Evolutionary conservation across 2,888 invertebrate species (phyloP), one percentile per base, ranked within the genome.

Genomic region (Aphidius colemani): DNA sequence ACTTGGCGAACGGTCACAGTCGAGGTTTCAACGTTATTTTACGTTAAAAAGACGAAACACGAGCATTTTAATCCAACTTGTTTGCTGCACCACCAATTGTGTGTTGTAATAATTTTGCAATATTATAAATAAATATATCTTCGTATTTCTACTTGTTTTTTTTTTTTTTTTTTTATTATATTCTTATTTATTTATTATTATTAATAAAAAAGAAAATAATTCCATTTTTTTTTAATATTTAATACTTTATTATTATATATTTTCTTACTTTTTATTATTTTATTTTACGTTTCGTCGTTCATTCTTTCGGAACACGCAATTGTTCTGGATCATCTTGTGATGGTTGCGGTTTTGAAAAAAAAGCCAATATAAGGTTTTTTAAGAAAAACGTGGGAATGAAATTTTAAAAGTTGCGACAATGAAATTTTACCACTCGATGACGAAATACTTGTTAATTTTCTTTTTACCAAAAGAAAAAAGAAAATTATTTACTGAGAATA

Each of bases 1-100:
- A 67, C 66, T 60, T 67, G 66, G 63, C 69, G 68, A 70, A 70
- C 66, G 63, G 65, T 67, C 65, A 65, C 63, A 67, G 65, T 65
- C 60, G 58, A 66, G 63, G 63, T 56, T 63, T 59, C 46, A 11
- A 59, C 7, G 57, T 57, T 57, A 56, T 10, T 18, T n/a, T 45
- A 44, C 45, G 7, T 6, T 56, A 44, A 45, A 56, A 45, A 56
- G 18, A 44, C 44, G 8, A 45, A 45, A 45, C 56, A 44, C 56
- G 44, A 44, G 56, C 56, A 9, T 44, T 44, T 9, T 45, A 57
- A 45, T 30, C 44, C 11, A 57, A n/a, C 45, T 44, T 45, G 39
- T 45, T 18, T 39, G 30, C 57, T 57, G 7, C n/a, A 18, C 18
- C 30, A 18, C 44, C 56, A 57, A 56, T 60, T 60, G 61, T 60